Conservation (phyloP, 2,113 vertebrate species). For the Tupaia chinensis region DNA sequence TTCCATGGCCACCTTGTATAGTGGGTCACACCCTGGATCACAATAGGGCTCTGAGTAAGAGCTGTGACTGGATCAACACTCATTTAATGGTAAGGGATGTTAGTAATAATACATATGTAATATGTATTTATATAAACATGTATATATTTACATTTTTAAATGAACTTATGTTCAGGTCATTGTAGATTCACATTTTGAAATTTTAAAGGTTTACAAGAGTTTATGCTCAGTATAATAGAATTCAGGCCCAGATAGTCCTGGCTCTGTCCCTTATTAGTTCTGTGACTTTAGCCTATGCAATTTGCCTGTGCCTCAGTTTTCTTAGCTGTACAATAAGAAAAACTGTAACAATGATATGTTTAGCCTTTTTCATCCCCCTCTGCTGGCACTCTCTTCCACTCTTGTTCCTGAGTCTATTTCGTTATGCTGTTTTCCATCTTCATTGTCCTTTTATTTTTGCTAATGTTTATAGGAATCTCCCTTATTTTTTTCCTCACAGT, state of each 20-base stretch:
- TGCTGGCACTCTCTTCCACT: not conserved
- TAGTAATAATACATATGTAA: not conserved
- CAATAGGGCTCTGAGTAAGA: not conserved
- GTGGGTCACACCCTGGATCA: not conserved
- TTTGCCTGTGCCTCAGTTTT: conserved; percentile 15
- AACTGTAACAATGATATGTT: too few relatives aligned
- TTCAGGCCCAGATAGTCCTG: not conserved
- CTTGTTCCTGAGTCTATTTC: not conserved
- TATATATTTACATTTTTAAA: not conserved
- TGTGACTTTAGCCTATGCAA: not conserved
- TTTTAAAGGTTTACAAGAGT: not conserved
- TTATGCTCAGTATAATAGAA: not conserved
- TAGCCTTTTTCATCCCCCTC: not conserved
- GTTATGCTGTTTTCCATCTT: not conserved
- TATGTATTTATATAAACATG: too few relatives aligned
- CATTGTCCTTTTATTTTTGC: not conserved
- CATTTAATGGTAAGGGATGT: not conserved
- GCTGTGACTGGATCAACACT: not conserved
- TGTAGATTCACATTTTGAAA: not conserved
- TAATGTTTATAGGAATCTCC: not conserved
- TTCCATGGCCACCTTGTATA: not conserved
- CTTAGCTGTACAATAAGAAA: not conserved
- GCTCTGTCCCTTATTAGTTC: not conserved
- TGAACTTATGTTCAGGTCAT: not conserved
- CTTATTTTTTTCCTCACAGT: not conserved